Conservation (phyloP, 2,797 vertebrate genomes). For the Hylomyscus alleni region DNA sequence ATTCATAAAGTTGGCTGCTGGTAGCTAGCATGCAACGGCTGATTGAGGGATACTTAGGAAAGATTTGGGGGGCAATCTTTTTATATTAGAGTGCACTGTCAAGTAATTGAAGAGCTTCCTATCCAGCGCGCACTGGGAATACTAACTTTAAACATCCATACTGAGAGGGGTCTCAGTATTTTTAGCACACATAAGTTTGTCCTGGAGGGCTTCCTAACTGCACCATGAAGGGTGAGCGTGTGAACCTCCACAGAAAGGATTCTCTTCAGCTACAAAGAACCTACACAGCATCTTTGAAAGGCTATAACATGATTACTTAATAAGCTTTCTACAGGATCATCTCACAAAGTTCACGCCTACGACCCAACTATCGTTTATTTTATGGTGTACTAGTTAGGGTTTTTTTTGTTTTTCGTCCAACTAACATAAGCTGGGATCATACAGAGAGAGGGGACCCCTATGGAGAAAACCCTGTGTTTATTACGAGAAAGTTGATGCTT, state of each 20-base stretch:
- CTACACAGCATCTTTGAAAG: slow-evolving; percentile 24
- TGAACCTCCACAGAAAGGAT: background rate
- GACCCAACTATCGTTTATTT: background rate
- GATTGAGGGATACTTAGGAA: slow-evolving; percentile 70
- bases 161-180: background rate
- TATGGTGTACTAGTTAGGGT: background rate
- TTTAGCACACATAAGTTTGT: slow-evolving; percentile 57
- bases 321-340: background rate
- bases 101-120: slow-evolving; percentile 77
- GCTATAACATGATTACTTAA: background rate
- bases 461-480: background rate
- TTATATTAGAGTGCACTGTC: slow-evolving; percentile 31
- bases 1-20: slow-evolving; percentile 1
- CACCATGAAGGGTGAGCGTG: background rate
- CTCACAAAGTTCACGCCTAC: background rate
- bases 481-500: background rate
- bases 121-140: slow-evolving; percentile 16
- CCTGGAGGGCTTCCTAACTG: slow-evolving; percentile 41
- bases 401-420: background rate
- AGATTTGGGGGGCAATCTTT: slow-evolving; percentile 61
- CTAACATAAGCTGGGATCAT: no score
- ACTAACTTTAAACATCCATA: slow-evolving; percentile 33
- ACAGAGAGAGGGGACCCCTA: background rate
- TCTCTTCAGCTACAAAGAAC: slow-evolving; percentile 7
- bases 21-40: slow-evolving; percentile 38